Base-by-base conservation (phyloP, 2,797 vertebrate genomes). In the Fratercula arctica region DNA sequence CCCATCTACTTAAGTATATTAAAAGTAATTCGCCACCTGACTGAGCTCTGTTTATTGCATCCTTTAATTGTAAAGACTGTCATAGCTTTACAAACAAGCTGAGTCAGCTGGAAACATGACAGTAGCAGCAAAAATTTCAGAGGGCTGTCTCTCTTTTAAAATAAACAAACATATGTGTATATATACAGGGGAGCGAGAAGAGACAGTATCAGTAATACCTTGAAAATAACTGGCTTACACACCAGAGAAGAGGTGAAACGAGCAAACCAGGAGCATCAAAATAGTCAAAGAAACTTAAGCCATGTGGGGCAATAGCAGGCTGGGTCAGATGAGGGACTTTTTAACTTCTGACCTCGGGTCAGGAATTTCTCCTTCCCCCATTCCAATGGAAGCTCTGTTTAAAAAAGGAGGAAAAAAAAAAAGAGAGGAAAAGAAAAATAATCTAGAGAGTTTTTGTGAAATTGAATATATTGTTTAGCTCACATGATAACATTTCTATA, bases 401-500 rank as follows among this genome's bases (percentile, higher is more conserved):
- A 85, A 81, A 77, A 95, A 63, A 70, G 12, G 41, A 64, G 35
- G 10, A 37, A 81, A 51, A 45, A 48, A 26, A n/a, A 16, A 21
- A 53, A 74, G 5, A 43, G 9, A 54, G 17, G 41, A 64, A 45
- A 90, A 31, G 85, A 96, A 91, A 97, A 96, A 98, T 97, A 98
- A 98, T 98, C 97, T 99, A 98, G 98, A 98, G 98, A 98, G 97
- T 98, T 98, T 98, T 99, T 98, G 97, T 99, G 99, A 99, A 99
- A 98, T 98, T 98, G 99, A 99, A 98, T 98, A 98, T 98, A 98
- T 98, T 99, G 98, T 99, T 97, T 99, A 99, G 99, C 98, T 99
- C 99, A 99, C 99, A 99, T 99, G 99, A 99, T 99, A 99, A 99
- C 99, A 99, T 99, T 99, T 99, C 98, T 99, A 99, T 99, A 99